Conservation (phyloP, 2,113 vertebrate genomes). For the Mormyrus lacerda region DNA sequence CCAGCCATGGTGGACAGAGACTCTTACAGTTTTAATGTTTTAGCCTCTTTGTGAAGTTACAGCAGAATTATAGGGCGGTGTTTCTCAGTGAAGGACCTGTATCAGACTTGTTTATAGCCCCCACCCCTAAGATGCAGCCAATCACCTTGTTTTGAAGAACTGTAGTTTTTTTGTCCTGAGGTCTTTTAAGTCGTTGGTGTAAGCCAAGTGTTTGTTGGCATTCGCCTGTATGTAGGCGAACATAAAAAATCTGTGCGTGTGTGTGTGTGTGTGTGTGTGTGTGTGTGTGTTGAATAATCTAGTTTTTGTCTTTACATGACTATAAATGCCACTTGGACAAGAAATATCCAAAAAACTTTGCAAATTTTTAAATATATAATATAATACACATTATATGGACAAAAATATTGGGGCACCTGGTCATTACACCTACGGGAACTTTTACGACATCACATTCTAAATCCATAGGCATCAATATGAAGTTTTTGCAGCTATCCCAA, state of each 20-base stretch:
- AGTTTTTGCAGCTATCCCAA: not conserved
- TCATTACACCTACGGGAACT: not conserved
- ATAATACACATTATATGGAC: not conserved
- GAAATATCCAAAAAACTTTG: not conserved
- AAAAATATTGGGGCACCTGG: not conserved
- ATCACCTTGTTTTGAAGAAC: not conserved
- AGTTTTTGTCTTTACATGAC: not conserved
- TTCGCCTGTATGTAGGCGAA: not conserved
- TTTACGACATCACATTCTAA: not conserved
- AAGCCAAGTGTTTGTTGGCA: not conserved
- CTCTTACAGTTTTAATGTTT: slow-evolving; percentile 31
- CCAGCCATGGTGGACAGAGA: slow-evolving; percentile 32
- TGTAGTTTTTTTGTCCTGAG: not conserved
- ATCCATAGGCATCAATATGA: not conserved
- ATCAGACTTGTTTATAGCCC: not conserved
- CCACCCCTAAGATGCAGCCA: not conserved
- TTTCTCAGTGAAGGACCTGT: not conserved
- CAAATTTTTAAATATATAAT: not conserved
- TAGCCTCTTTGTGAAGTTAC: slow-evolving; percentile 20
- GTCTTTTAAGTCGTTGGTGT: not conserved
- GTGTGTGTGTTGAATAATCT: not conserved
- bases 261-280: not conserved
- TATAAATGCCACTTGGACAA: not conserved
- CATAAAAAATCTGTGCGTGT: not conserved
- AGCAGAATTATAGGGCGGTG: slow-evolving; percentile 8